These are phyloP conservation scores for Heteronetta atricapilla DNA, from an alignment of 2,113 vertebrate genomes.

Conservation along the genomic window DNA sequence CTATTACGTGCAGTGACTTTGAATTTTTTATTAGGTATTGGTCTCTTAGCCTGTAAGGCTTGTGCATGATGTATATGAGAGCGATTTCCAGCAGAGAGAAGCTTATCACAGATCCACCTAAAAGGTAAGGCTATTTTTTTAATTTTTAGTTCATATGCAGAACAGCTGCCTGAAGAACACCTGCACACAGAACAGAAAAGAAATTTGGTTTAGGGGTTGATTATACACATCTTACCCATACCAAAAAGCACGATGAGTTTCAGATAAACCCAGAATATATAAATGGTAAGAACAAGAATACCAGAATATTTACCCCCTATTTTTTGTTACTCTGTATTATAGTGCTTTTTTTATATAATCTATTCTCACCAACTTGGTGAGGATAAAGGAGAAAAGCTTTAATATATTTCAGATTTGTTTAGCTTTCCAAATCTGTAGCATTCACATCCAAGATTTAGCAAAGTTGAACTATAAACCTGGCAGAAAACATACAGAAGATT, in stretches of 20 bases:
- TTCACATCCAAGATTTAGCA: background rate
- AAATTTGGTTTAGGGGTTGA: constrained; percentile 39
- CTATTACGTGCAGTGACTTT: constrained; percentile 54
- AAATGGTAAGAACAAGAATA: background rate
- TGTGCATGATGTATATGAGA: constrained; percentile 40
- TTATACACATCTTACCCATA: background rate
- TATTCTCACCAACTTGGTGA: background rate
- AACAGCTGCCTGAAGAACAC: constrained; percentile 53
- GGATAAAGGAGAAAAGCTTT: background rate
- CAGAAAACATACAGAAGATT: background rate
- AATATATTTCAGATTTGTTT: background rate
- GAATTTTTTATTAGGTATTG: constrained; percentile 70
- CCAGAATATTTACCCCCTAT: background rate
- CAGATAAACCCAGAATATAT: constrained; percentile 12
- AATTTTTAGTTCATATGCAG: constrained; percentile 53
- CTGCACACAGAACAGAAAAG: constrained; percentile 9
- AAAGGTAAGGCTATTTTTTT: constrained; percentile 60
- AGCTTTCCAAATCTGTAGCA: background rate
- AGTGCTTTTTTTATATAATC: background rate
- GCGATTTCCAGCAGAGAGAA: constrained; percentile 54
- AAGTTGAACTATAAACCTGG: background rate
- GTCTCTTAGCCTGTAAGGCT: constrained; percentile 66
- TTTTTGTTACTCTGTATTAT: background rate
- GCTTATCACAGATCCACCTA: constrained; percentile 64
- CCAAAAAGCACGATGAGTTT: background rate